phyloP scores from a whole-genome alignment of 2,113 vertebrate genomes.

The Ailurus styani region DNA sequence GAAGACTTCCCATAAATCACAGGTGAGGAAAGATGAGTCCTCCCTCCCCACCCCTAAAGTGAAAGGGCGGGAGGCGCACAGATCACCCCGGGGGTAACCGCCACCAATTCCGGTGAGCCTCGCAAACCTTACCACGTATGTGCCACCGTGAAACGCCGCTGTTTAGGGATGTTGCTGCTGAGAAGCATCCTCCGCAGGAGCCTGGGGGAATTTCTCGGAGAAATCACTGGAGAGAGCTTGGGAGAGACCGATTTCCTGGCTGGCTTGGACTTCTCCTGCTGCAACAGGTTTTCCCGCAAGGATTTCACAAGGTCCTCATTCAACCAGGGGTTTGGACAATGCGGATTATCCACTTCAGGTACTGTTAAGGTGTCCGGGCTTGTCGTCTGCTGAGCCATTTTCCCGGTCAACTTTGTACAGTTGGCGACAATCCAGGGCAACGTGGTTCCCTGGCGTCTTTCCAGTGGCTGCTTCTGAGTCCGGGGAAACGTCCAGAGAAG shows the following conservation, averaged over 20 bases:
- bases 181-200: constrained; percentile 96
- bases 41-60: not conserved
- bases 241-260: constrained; percentile 91
- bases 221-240: constrained; percentile 88
- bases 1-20: not conserved
- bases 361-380: constrained; percentile 90
- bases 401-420: constrained; percentile 70
- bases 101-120: not conserved
- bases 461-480: constrained; percentile 39
- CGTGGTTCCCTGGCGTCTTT: constrained; percentile 59
- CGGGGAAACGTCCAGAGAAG: constrained; percentile 43
- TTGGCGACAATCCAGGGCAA: constrained; percentile 62
- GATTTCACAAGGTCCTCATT: constrained; percentile 98
- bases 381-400: constrained; percentile 93
- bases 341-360: constrained; percentile 89
- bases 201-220: constrained; percentile 94
- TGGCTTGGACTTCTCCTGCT: constrained; percentile 90
- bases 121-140: constrained; percentile 94
- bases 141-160: constrained; percentile 96
- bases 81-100: not conserved
- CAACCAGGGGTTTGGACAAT: constrained; percentile 88
- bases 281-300: constrained; percentile 96
- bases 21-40: not conserved
- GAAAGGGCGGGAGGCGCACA: not conserved
- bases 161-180: constrained; percentile 94